A percentile compares a stretch with the other conserved stretches of the same genome.
phyloP scores from a whole-genome alignment of 2,113 vertebrate genomes.

The Bubalus kerabau region DNA sequence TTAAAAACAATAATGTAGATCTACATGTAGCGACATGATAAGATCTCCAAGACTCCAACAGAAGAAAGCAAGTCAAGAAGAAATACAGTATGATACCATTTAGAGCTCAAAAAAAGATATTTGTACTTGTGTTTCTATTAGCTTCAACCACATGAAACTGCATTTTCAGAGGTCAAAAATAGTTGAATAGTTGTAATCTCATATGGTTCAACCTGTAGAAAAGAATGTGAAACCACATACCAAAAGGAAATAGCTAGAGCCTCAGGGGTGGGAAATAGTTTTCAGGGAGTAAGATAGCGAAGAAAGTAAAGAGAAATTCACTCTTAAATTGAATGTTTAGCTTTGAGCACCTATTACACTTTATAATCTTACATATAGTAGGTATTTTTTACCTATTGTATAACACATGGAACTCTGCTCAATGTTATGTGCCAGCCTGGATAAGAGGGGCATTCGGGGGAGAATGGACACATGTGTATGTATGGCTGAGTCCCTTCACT shows the following conservation, averaged over 20 bases:
- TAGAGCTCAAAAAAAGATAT: not conserved
- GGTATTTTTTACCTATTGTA: not conserved
- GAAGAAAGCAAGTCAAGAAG: not conserved
- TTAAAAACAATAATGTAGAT: not conserved
- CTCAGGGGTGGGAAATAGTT: accelerated
- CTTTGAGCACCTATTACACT: not conserved
- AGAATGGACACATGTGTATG: not conserved
- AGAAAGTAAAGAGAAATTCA: not conserved
- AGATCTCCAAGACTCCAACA: not conserved
- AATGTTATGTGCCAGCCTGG: not conserved
- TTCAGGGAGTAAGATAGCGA: not conserved
- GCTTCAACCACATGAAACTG: not conserved
- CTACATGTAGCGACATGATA: not conserved
- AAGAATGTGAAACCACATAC: conserved; percentile 4
- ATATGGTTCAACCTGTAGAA: not conserved
- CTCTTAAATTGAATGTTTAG: not conserved
- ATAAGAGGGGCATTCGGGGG: not conserved
- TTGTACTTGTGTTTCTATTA: not conserved
- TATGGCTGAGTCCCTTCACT: not conserved
- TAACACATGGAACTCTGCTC: not conserved
- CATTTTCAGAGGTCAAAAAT: conserved; percentile 8
- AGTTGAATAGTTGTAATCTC: not conserved
- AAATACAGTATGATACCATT: not conserved
- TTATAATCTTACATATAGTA: not conserved
- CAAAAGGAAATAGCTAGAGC: not conserved